Conservation (phyloP, 2,797 vertebrate genomes). For the Alcedo atthis region DNA sequence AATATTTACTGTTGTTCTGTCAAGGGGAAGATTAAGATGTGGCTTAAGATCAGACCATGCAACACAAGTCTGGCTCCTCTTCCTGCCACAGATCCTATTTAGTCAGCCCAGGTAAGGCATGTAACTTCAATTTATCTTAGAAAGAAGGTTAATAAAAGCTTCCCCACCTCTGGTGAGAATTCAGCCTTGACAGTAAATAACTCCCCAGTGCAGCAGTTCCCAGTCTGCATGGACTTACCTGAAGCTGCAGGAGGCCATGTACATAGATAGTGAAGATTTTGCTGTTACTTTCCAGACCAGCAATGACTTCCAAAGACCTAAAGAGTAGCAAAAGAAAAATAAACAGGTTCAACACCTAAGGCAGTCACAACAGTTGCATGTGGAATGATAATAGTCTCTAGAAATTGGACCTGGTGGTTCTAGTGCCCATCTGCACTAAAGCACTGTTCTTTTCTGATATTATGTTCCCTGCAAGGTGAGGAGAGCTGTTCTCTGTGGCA, state of each 20-base stretch:
- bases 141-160: background rate
- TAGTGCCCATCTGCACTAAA: background rate
- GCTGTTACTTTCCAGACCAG: constrained; percentile 93
- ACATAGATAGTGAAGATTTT: constrained; percentile 91
- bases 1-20: background rate
- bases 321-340: background rate
- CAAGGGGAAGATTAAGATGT: background rate
- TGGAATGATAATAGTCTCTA: background rate
- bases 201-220: background rate
- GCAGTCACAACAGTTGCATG: background rate
- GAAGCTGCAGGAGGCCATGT: constrained; percentile 92
- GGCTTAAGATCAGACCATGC: background rate
- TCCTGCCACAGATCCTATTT: background rate
- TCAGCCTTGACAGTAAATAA: background rate
- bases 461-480: background rate
- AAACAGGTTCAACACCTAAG: background rate
- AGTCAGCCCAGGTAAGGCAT: background rate
- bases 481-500: background rate
- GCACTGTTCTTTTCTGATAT: background rate
- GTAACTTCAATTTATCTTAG: background rate
- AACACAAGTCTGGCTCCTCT: background rate
- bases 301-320: constrained; percentile 93
- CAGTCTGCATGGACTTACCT: constrained; percentile 78
- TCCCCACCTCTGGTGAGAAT: background rate
- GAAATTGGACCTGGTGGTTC: background rate